Evolutionary conservation across 2,113 vertebrate species (phyloP), one percentile per base, ranked within the genome.

Genomic region (Vidua macroura): DNA sequence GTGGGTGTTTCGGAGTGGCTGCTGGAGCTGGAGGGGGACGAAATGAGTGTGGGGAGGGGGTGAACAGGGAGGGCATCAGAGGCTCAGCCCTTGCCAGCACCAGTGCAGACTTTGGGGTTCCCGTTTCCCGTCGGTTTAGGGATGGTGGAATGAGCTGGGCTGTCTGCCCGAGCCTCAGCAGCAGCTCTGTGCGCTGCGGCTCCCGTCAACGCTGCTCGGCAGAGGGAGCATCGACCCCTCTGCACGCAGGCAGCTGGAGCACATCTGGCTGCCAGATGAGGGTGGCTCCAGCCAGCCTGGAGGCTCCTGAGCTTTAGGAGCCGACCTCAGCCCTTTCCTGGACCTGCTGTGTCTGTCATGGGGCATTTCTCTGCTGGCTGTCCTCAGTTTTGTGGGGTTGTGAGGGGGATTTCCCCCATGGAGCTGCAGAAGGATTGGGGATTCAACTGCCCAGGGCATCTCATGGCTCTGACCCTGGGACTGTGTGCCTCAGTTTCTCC

Each of bases 251-350:
- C 74, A 83, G 70, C 87, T 95, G 93, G 90, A 83, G 90, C 91
- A 95, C 91, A 95, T 87, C 92, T 95, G 95, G 91, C 87, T 92
- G 87, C 82, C 89, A 83, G 82, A 85, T 55, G 93, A 10, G 67
- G 48, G 24, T 89, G 86, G 81, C 84, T 88, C 43, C 91, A 88
- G 56, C 41, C 63, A 84, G 58, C 66, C 56, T 62, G 77, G 70
- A 52, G 66, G 84, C 23, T 86, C 11, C 46, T 28, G 28, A 79
- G 81, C 2, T 1, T 41, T 41, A 56, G 53, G 28, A 91, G 14
- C 31, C 0, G 2, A 69, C 1, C 22, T 14, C 39, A 78, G 10
- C 13, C 11, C 33, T 62, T 46, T 44, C 15, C 69, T 31, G 27
- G 30, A 41, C n/a, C 43, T 21, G 46, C 20, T 15, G 28, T 80